Conservation (phyloP, 2,888 invertebrate genomes). For the Microctonus hyperodae region DNA sequence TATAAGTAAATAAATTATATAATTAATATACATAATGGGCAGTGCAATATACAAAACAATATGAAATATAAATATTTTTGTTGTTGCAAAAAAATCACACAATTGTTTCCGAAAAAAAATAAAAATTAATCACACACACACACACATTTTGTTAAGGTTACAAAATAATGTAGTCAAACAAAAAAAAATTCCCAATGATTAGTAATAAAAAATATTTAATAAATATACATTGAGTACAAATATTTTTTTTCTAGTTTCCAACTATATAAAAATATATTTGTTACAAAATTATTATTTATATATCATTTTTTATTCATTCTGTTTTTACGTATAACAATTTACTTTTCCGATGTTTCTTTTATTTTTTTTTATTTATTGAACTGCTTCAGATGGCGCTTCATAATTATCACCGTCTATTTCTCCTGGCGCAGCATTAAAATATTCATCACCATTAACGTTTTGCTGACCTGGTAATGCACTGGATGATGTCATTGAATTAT, state of each 20-base stretch:
- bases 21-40: slow-evolving; percentile 30
- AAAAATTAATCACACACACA: no score
- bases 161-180: slow-evolving; percentile 50
- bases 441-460: slow-evolving; percentile 26
- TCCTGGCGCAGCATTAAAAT: neutral
- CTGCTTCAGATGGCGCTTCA: neutral
- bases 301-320: neutral
- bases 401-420: neutral
- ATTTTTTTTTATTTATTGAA: neutral
- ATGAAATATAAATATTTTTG: slow-evolving; percentile 51
- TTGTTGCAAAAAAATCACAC: slow-evolving; percentile 48
- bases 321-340: neutral
- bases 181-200: slow-evolving; percentile 50
- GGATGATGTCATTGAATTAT: neutral
- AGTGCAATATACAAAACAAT: slow-evolving; percentile 38
- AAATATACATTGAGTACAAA: slow-evolving; percentile 37
- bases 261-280: neutral
- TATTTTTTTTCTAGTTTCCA: neutral
- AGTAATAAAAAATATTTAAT: slow-evolving; percentile 55
- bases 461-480: slow-evolving; percentile 23
- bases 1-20: slow-evolving; percentile 39
- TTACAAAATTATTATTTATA: neutral
- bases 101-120: slow-evolving; percentile 43
- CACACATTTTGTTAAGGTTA: slow-evolving; percentile 42
- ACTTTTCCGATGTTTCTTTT: neutral